Evolutionary conservation across 2,113 vertebrate genomes (phyloP).

Genomic region (Ptyas mucosa): DNA sequence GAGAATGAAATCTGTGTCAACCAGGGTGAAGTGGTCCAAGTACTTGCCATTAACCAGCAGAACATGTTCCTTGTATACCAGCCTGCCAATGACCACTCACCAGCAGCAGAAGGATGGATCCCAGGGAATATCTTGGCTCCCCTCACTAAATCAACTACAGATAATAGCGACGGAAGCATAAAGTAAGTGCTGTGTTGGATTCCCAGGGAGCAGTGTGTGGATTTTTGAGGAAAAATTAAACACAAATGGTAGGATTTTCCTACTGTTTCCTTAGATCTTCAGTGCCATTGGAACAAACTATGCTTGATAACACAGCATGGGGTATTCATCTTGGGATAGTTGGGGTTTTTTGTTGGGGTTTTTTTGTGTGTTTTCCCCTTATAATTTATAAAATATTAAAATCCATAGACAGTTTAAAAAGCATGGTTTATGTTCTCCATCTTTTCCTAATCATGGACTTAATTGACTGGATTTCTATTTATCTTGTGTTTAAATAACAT

Average conservation of each 20-base stretch:
- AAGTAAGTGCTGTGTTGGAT: conserved; percentile 92
- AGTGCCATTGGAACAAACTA: conserved; percentile 69
- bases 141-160: conserved; percentile 80
- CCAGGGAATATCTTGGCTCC: conserved; percentile 88
- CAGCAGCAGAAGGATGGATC: conserved; percentile 96
- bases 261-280: conserved; percentile 56
- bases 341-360: conserved; percentile 40
- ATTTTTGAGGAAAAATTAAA: conserved; percentile 67
- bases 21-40: conserved; percentile 92
- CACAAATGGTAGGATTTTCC: conserved; percentile 61
- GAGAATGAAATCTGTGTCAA: conserved; percentile 95
- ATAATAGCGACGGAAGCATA: conserved; percentile 90
- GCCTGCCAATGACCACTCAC: conserved; percentile 86
- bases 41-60: conserved; percentile 95
- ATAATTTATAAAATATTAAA: conserved; percentile 74
- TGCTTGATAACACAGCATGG: conserved; percentile 58
- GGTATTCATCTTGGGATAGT: conserved; percentile 59
- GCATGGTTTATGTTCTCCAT: conserved; percentile 66
- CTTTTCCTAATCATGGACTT: conserved; percentile 77
- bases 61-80: conserved; percentile 97
- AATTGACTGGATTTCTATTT: conserved; percentile 83
- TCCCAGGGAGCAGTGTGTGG: conserved; percentile 75
- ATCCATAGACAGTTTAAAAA: conserved; percentile 69
- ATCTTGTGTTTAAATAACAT: conserved; percentile 67
- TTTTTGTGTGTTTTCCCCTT: conserved; percentile 55